Percentiles rank a stretch among this genome's conserved stretches.
Evolutionary conservation across 2,113 vertebrate species (phyloP).

Genomic region (Delphinus delphis): DNA sequence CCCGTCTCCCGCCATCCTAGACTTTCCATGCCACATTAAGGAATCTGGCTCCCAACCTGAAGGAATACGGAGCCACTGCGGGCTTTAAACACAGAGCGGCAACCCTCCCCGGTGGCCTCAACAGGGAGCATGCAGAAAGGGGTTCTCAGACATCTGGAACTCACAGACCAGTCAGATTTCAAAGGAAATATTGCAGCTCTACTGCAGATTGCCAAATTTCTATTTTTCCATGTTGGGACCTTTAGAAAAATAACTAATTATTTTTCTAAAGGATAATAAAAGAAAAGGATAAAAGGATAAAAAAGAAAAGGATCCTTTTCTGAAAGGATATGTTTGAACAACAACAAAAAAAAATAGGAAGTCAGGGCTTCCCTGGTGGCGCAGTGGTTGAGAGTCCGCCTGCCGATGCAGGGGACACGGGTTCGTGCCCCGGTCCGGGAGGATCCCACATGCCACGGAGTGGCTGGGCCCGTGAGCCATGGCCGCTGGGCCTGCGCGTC

Average conservation of each 20-base stretch:
- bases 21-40: neutral
- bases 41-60: neutral
- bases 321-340: neutral
- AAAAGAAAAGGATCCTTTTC: too few species aligned
- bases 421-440: too few species aligned
- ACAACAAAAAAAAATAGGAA: neutral
- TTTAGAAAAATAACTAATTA: neutral
- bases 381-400: too few species aligned
- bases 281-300: too few species aligned
- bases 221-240: neutral
- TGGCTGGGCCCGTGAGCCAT: too few species aligned
- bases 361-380: neutral
- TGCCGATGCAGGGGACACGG: too few species aligned
- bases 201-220: neutral
- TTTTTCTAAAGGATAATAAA: too few species aligned
- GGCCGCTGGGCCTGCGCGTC: too few species aligned
- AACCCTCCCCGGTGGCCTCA: neutral
- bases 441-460: too few species aligned
- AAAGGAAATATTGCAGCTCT: neutral
- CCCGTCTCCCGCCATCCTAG: neutral
- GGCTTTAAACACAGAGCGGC: accelerated
- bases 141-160: neutral
- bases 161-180: neutral
- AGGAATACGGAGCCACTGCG: neutral
- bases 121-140: neutral